Conservation (phyloP, 2,888 invertebrate genomes). For the Limenitis camilla region DNA sequence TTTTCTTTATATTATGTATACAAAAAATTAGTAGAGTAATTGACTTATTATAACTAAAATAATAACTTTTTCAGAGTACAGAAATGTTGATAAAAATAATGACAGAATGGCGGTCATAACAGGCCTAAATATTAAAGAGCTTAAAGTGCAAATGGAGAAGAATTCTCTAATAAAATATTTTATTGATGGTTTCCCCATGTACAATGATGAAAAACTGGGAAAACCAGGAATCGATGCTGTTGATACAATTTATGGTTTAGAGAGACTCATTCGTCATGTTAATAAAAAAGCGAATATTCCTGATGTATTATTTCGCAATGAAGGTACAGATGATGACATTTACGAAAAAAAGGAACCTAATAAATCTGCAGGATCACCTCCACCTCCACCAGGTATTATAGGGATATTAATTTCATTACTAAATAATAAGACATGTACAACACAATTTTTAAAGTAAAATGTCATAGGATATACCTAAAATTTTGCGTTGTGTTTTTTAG, state of each 20-base stretch:
- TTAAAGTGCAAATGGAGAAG: constrained; percentile 47
- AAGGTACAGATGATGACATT: background rate
- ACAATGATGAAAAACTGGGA: constrained; percentile 40
- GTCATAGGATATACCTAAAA: no score
- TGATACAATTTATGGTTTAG: constrained; percentile 44
- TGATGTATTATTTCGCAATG: background rate
- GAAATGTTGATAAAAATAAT: constrained; percentile 40
- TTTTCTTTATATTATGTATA: background rate
- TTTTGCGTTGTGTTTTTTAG: no score
- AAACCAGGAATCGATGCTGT: constrained; percentile 42
- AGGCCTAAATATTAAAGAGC: constrained; percentile 45
- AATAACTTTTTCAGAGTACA: constrained; percentile 41
- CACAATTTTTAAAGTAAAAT: no score
- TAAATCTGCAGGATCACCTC: background rate
- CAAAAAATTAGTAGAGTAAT: background rate
- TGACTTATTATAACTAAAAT: background rate
- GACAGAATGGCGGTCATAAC: constrained; percentile 52
- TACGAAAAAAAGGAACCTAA: background rate
- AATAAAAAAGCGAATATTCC: constrained; percentile 35
- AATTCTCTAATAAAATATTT: constrained; percentile 49
- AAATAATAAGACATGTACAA: no score
- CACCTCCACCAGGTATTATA: no score
- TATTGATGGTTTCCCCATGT: constrained; percentile 42
- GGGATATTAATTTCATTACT: no score
- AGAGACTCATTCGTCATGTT: constrained; percentile 45